phyloP scores from a whole-genome alignment of 2,113 vertebrate genomes.

The Acrocephalus kingi region DNA sequence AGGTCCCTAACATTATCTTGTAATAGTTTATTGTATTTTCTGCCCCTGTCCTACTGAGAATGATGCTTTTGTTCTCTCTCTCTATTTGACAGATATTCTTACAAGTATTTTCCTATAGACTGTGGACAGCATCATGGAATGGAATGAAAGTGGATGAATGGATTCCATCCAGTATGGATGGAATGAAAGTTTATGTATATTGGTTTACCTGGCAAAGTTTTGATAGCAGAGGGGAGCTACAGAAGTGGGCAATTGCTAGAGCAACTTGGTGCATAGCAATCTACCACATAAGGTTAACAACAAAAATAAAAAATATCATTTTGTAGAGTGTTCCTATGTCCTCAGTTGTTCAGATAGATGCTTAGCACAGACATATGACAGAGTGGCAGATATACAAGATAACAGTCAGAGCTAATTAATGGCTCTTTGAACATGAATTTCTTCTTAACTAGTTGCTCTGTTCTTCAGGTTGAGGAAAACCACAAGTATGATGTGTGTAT shows the following conservation, averaged over 20 bases:
- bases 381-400: background rate
- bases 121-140: background rate
- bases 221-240: background rate
- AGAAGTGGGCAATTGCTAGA: background rate
- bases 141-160: too few species aligned
- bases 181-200: background rate
- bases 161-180: too few species aligned
- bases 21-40: background rate
- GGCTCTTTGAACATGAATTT: background rate
- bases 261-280: background rate
- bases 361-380: background rate
- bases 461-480: background rate
- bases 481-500: background rate
- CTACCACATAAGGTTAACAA: background rate
- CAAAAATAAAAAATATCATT: background rate
- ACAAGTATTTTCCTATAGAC: background rate
- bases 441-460: background rate
- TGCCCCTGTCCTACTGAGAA: background rate
- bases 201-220: background rate
- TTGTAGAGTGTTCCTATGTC: background rate
- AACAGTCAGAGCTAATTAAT: background rate
- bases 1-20: background rate
- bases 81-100: background rate
- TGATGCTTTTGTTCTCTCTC: background rate
- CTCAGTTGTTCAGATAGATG: background rate